Evolutionary conservation across 2,797 vertebrate species (phyloP).

Genomic region (Pterois miles): DNA sequence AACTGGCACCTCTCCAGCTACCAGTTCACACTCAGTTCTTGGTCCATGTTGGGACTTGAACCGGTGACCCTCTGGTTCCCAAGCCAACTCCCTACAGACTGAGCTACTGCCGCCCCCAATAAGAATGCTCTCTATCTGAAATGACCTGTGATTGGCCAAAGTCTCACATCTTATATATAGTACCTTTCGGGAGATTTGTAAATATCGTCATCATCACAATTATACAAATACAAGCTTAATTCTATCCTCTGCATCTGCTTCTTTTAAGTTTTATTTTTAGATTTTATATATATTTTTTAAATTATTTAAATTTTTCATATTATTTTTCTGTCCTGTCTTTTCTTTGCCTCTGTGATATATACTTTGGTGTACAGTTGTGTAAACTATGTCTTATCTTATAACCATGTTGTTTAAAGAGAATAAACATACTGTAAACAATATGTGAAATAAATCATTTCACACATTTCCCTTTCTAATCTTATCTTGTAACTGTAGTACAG

Average conservation of each 20-base stretch:
- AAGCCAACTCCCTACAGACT: no score
- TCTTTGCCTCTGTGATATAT: background rate
- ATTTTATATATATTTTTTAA: no score
- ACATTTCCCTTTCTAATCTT: background rate
- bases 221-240: background rate
- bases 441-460: background rate
- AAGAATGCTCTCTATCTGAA: no score
- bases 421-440: background rate
- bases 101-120: no score
- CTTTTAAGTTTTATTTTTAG: no score
- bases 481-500: background rate
- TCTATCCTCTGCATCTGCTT: background rate
- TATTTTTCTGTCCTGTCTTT: background rate
- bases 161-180: no score
- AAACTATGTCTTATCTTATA: accelerated
- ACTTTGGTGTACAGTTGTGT: background rate
- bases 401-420: background rate
- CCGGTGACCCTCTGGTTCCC: no score
- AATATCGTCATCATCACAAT: background rate
- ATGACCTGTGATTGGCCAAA: no score
- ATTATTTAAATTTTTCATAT: no score
- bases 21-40: no score
- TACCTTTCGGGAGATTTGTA: background rate
- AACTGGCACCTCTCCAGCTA: no score
- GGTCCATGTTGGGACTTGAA: no score